Conservation (phyloP, 2,797 vertebrate species). For the Macropus fuliginosus region DNA sequence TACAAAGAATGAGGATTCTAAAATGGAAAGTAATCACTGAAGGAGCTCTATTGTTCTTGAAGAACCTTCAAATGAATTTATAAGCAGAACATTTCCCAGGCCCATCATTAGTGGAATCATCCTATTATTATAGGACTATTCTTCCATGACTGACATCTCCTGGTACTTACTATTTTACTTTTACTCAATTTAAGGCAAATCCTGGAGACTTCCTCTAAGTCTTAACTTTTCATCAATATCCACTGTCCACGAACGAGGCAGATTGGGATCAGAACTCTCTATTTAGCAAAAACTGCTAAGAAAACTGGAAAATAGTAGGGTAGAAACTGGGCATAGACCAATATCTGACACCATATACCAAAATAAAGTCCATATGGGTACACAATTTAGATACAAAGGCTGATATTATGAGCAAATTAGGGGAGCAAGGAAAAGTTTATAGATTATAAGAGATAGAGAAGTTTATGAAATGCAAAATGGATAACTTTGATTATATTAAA, state of each 20-base stretch:
- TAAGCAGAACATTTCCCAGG: background rate
- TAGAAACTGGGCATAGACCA: too few relatives aligned
- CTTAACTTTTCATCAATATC: background rate
- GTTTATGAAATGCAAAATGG: too few relatives aligned
- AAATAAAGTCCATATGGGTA: too few relatives aligned
- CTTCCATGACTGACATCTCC: background rate
- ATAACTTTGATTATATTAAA: too few relatives aligned
- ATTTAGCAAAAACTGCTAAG: too few relatives aligned
- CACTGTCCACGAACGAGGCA: background rate
- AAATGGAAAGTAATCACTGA: background rate
- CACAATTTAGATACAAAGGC: too few relatives aligned
- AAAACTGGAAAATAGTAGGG: too few relatives aligned
- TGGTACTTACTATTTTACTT: background rate
- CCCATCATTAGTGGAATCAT: background rate
- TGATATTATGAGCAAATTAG: too few relatives aligned
- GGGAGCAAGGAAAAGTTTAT: too few relatives aligned
- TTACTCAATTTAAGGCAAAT: constrained; percentile 5
- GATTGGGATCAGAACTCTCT: background rate
- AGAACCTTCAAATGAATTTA: background rate
- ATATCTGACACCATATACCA: too few relatives aligned
- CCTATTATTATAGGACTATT: background rate
- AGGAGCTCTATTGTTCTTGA: background rate
- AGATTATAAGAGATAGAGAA: too few relatives aligned
- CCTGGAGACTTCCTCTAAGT: background rate
- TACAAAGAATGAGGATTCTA: background rate